Conservation (phyloP, 2,888 invertebrate genomes). For the Nomada fabriciana region DNA sequence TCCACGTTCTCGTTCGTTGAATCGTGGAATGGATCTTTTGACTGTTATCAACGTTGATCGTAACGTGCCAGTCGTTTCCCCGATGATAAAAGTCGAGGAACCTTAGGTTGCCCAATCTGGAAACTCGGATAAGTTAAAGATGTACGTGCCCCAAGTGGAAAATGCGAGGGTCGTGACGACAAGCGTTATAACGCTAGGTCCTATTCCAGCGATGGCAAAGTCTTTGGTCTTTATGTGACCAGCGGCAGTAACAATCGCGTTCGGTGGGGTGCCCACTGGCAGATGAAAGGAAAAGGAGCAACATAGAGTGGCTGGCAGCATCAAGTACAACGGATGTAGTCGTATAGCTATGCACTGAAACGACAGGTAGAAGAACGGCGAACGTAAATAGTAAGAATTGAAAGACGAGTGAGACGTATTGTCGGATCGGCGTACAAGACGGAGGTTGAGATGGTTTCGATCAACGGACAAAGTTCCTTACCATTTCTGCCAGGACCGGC, state of each 20-base stretch:
- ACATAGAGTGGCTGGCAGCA: constrained; percentile 94
- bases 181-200: constrained; percentile 91
- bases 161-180: constrained; percentile 89
- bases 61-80: not conserved
- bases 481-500: constrained; percentile 93
- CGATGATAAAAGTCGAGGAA: not conserved
- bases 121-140: constrained; percentile 88
- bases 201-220: constrained; percentile 92
- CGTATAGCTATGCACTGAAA: constrained; percentile 89
- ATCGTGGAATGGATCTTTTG: too few relatives aligned
- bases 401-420: not conserved
- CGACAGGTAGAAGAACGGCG: not conserved
- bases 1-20: too few relatives aligned
- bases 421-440: too few relatives aligned
- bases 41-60: not conserved
- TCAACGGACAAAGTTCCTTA: constrained; percentile 78
- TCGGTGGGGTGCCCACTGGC: constrained; percentile 97
- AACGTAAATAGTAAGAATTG: constrained; percentile 17
- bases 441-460: too few relatives aligned
- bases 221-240: constrained; percentile 92
- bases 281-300: constrained; percentile 97
- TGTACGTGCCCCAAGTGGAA: constrained; percentile 90
- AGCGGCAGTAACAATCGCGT: constrained; percentile 95
- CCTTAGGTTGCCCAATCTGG: constrained; percentile 87
- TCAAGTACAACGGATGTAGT: constrained; percentile 94